Percentiles rank a stretch among this genome's conserved stretches.
Conservation (phyloP, 30 jellyfish, hydroid and myxozoan genomes). For the Sanderia malayensis region DNA sequence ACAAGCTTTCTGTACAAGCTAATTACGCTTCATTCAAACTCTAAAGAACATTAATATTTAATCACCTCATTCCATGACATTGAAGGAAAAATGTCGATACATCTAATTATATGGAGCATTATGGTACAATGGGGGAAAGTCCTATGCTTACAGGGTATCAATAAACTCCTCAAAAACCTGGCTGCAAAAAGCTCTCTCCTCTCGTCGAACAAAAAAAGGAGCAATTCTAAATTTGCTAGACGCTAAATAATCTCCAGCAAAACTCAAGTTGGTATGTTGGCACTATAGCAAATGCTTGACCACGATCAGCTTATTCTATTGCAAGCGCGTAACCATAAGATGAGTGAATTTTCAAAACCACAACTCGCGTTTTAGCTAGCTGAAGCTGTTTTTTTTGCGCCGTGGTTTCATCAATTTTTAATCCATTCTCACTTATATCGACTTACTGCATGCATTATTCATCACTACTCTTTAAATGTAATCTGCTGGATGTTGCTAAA, state of each 20-base stretch:
- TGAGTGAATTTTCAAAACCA: conserved; percentile 52
- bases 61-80: background rate
- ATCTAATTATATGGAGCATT: background rate
- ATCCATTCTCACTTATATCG: conserved; percentile 42
- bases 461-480: conserved; percentile 51
- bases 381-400: conserved; percentile 54
- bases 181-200: conserved; percentile 52
- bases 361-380: conserved; percentile 33
- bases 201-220: conserved; percentile 39
- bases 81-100: background rate
- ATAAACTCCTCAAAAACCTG: no score
- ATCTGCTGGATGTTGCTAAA: conserved; percentile 35
- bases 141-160: no score
- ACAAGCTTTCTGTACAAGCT: background rate
- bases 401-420: conserved; percentile 56
- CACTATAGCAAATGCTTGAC: conserved; percentile 47
- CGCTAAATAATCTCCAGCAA: conserved; percentile 35
- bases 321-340: conserved; percentile 29
- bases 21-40: background rate
- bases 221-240: conserved; percentile 56
- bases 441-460: conserved; percentile 49
- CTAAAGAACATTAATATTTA: background rate
- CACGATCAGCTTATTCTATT: conserved; percentile 45
- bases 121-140: no score
- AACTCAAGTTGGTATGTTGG: conserved; percentile 23